These are phyloP conservation scores for Leptopilina myrica DNA, from an alignment of 2,888 invertebrate genomes.

Conservation along the genomic window DNA sequence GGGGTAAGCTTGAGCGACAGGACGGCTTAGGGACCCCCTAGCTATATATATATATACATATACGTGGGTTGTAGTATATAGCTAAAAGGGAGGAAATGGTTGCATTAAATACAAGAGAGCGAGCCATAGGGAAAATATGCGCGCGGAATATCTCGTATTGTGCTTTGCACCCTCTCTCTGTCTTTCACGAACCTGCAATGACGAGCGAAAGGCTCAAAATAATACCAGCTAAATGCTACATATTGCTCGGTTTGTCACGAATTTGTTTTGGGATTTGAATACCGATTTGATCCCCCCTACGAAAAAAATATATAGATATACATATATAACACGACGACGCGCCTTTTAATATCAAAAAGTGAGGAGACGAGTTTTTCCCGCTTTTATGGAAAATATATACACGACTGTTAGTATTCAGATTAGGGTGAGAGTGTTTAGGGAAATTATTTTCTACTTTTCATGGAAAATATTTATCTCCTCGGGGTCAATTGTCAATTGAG, in stretches of 20 bases:
- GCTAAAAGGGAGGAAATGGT: constrained; percentile 46
- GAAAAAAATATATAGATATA: background rate
- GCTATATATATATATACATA: constrained; percentile 41
- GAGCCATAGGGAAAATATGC: constrained; percentile 48
- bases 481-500: background rate
- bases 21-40: constrained; percentile 66
- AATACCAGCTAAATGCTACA: constrained; percentile 75
- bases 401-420: background rate
- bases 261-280: constrained; percentile 73
- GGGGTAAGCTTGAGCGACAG: constrained; percentile 67
- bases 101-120: constrained; percentile 53
- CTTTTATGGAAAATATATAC: constrained; percentile 15
- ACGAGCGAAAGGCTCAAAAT: constrained; percentile 58
- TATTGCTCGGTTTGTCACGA: constrained; percentile 74
- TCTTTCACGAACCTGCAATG: constrained; percentile 41
- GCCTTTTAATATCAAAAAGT: constrained; percentile 22
- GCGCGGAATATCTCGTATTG: constrained; percentile 42
- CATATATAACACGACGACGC: background rate
- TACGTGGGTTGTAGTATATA: constrained; percentile 29
- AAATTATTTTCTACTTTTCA: background rate
- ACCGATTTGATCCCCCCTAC: constrained; percentile 60
- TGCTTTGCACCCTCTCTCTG: constrained; percentile 45
- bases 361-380: background rate
- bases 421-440: background rate
- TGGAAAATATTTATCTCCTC: background rate